phyloP scores from a whole-genome alignment of 2,888 invertebrate species.

The Chorisops tibialis region DNA sequence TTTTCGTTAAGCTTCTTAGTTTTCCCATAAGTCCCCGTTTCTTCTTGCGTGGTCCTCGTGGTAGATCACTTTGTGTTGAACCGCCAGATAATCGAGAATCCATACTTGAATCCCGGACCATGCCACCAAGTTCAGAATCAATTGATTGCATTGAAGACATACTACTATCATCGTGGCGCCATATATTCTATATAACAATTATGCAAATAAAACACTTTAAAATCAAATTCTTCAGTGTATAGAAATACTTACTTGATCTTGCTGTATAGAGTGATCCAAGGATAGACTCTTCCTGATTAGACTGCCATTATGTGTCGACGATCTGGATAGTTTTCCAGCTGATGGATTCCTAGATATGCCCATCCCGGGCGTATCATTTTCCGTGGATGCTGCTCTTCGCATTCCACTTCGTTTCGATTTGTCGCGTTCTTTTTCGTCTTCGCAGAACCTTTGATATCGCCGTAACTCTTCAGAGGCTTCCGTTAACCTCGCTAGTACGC shows the following conservation, averaged over 20 bases:
- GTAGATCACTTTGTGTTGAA: constrained; percentile 79
- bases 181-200: constrained; percentile 60
- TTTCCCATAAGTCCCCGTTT: constrained; percentile 79
- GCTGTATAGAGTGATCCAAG: constrained; percentile 61
- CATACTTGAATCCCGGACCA: constrained; percentile 71
- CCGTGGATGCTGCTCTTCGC: constrained; percentile 60
- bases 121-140: constrained; percentile 64
- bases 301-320: constrained; percentile 54
- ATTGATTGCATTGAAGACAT: constrained; percentile 79
- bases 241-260: constrained; percentile 47
- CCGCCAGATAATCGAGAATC: constrained; percentile 81
- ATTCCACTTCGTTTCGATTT: constrained; percentile 50
- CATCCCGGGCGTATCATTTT: constrained; percentile 58
- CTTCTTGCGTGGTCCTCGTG: constrained; percentile 67
- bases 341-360: constrained; percentile 45
- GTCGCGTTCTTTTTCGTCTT: constrained; percentile 57
- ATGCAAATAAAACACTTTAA: constrained; percentile 26
- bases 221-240: background rate
- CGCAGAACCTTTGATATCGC: constrained; percentile 53
- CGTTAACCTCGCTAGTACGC: constrained; percentile 59
- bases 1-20: constrained; percentile 79
- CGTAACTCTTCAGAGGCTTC: constrained; percentile 70
- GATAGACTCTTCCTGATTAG: constrained; percentile 69
- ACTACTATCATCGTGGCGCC: constrained; percentile 81
- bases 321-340: constrained; percentile 43